Conservation (phyloP, 2,888 invertebrate genomes). For the Synergus umbraculus region DNA sequence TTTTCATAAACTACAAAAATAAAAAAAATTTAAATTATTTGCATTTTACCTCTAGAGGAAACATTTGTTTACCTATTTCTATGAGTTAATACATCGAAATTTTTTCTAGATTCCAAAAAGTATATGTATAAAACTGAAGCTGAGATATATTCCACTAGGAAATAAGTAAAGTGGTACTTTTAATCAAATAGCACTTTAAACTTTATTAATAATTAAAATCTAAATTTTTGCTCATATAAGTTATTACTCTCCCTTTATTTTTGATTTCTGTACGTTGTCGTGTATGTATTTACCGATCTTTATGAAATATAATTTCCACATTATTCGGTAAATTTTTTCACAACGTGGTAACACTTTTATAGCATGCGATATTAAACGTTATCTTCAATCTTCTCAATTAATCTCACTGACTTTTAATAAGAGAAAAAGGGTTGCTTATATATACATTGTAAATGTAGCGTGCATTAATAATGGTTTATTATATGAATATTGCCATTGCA, state of each 20-base stretch:
- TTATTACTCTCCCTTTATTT: background rate
- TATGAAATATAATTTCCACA: constrained; percentile 9
- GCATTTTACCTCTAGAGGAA: background rate
- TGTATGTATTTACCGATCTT: background rate
- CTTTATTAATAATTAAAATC: background rate
- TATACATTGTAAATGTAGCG: background rate
- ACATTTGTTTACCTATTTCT: background rate
- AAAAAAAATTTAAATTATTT: background rate
- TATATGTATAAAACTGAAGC: background rate
- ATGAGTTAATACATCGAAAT: background rate
- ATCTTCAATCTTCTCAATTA: constrained; percentile 24
- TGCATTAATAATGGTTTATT: background rate
- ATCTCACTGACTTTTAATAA: constrained; percentile 14
- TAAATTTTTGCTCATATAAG: background rate
- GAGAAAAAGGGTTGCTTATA: background rate
- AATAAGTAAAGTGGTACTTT: background rate
- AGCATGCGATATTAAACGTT: background rate
- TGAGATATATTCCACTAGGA: background rate
- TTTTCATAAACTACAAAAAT: background rate
- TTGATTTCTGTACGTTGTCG: background rate
- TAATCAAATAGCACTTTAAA: background rate
- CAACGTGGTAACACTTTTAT: background rate
- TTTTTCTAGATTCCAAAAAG: background rate
- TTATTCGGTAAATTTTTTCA: constrained; percentile 2
- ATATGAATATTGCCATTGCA: background rate